phyloP scores from a whole-genome alignment of 2,888 invertebrate genomes.

The Drosophila buzzatii region DNA sequence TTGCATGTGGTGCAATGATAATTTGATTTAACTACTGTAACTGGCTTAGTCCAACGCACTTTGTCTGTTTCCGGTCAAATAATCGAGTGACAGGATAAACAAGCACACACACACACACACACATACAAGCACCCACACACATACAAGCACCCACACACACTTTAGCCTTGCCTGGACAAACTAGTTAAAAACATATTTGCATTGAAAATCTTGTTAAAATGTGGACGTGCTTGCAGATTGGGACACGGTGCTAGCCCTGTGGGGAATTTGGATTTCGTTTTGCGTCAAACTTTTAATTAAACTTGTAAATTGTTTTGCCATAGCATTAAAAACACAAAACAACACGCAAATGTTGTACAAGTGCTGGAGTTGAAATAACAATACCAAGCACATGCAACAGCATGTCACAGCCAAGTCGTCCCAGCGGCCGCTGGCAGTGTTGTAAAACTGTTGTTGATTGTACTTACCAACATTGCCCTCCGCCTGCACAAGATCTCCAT shows the following conservation, averaged over 20 bases:
- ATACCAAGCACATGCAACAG: constrained; percentile 1
- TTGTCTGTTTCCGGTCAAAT: constrained; percentile 49
- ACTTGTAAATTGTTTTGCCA: constrained; percentile 67
- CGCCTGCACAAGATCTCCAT: constrained; percentile 77
- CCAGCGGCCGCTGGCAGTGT: constrained; percentile 4
- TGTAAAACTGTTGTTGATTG: background rate
- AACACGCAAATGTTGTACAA: background rate
- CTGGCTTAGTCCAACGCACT: constrained; percentile 38
- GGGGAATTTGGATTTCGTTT: constrained; percentile 29
- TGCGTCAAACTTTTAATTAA: constrained; percentile 72
- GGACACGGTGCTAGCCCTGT: constrained; percentile 2
- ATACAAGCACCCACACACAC: background rate
- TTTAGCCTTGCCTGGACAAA: constrained; percentile 27
- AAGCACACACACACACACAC: background rate
- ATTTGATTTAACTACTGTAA: constrained; percentile 57
- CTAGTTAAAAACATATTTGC: constrained; percentile 70
- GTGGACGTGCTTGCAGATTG: background rate
- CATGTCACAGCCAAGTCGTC: constrained; percentile 1
- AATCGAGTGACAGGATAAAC: constrained; percentile 18
- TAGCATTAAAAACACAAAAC: constrained; percentile 13
- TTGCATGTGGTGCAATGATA: constrained; percentile 28
- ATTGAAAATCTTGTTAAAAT: constrained; percentile 43
- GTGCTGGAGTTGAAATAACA: background rate
- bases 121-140: background rate
- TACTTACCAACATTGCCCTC: constrained; percentile 85